Evolutionary conservation across 2,113 vertebrate genomes (phyloP).

Genomic region (Myrmophylax atrothorax): DNA sequence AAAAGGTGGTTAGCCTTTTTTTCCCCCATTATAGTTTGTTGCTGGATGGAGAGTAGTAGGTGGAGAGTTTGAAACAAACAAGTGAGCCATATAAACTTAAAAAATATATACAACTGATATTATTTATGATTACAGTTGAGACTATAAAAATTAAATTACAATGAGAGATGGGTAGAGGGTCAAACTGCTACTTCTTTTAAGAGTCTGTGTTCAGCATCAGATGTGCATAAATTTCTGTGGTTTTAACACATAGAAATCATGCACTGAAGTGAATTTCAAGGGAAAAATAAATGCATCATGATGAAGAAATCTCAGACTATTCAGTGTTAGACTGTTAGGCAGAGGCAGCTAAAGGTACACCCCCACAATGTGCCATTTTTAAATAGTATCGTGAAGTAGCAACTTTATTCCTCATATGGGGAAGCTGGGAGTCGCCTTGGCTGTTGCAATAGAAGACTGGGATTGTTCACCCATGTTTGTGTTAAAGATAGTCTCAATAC

Average conservation of each 20-base stretch:
- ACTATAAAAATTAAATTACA: conserved; percentile 29
- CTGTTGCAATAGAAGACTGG: not conserved
- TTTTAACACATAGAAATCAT: not conserved
- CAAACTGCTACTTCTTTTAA: conserved; percentile 9
- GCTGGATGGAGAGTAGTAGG: conserved; percentile 38
- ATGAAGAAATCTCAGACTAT: not conserved
- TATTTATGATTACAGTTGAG: conserved; percentile 52
- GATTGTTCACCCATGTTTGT: not conserved
- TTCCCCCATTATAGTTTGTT: not conserved
- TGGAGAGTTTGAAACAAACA: conserved; percentile 46
- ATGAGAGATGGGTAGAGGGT: not conserved
- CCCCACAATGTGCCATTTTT: not conserved
- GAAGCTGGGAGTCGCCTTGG: not conserved
- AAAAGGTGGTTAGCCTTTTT: conserved; percentile 22
- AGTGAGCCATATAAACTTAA: conserved; percentile 50
- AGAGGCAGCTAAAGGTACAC: not conserved
- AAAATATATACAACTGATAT: conserved; percentile 36
- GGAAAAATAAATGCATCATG: not conserved
- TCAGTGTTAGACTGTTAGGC: conserved; percentile 1
- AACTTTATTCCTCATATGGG: not conserved
- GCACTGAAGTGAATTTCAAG: not conserved
- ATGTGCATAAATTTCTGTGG: not conserved
- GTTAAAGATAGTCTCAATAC: not conserved
- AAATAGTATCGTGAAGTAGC: not conserved
- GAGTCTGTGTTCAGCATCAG: not conserved